Evolutionary conservation across 2,888 invertebrate genomes (phyloP).

Genomic region (Papilio gigon): DNA sequence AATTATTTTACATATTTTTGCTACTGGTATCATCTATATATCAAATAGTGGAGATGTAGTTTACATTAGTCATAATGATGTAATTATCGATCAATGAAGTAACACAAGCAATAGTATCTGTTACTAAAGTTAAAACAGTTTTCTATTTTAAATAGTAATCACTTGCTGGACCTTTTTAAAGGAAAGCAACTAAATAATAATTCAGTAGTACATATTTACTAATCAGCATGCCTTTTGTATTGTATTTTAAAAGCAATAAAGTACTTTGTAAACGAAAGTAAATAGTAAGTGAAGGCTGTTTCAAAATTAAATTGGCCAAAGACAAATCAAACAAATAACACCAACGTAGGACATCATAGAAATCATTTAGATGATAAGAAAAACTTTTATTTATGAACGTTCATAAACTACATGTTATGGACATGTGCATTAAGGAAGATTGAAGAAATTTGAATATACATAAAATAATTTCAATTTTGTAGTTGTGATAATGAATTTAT

Average conservation of each 20-base stretch:
- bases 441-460: not conserved
- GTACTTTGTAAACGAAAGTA: not conserved
- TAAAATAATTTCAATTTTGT: not conserved
- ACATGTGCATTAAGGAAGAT: not conserved
- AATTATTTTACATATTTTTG: not conserved
- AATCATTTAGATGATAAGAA: too few relatives aligned
- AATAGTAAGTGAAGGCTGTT: not conserved
- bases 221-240: not conserved
- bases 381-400: not conserved
- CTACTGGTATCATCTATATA: not conserved
- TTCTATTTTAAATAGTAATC: too few relatives aligned
- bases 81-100: not conserved
- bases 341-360: not conserved
- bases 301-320: not conserved
- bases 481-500: not conserved
- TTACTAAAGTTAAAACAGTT: not conserved
- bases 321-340: not conserved
- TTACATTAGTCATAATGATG: not conserved
- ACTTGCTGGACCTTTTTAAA: not conserved
- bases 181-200: not conserved
- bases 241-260: not conserved
- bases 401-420: not conserved
- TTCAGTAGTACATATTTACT: not conserved
- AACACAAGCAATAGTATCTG: constrained; percentile 2
- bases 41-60: not conserved